These are phyloP conservation scores for Neolamprologus hecqui DNA, from an alignment of 2,113 vertebrate genomes.

Conservation along the genomic window DNA sequence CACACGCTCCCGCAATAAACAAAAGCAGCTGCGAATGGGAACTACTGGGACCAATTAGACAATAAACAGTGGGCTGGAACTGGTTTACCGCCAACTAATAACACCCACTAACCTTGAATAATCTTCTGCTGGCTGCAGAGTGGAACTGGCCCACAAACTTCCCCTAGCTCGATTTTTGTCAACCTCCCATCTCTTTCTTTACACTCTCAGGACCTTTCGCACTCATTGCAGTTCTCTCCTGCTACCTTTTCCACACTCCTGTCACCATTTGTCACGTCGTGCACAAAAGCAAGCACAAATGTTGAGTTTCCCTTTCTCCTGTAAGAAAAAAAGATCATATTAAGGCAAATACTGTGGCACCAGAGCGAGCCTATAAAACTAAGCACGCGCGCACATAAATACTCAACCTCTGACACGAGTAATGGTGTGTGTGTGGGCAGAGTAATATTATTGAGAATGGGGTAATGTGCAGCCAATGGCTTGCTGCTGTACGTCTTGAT, in stretches of 20 bases:
- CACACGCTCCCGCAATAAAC: neutral
- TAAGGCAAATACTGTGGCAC: neutral
- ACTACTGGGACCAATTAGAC: slow-evolving; percentile 52
- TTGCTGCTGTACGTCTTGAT: neutral
- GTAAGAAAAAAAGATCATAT: neutral
- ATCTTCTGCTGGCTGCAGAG: neutral
- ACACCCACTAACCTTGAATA: slow-evolving; percentile 20
- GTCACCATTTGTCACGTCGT: neutral
- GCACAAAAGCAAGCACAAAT: neutral
- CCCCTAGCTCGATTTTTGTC: neutral
- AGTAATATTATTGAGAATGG: slow-evolving; percentile 9
- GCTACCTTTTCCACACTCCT: neutral
- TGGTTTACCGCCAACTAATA: slow-evolving; percentile 37
- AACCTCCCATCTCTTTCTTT: neutral
- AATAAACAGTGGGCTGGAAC: slow-evolving; percentile 28
- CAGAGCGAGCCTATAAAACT: slow-evolving; percentile 10
- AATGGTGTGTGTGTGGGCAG: slow-evolving; percentile 8
- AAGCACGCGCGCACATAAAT: neutral
- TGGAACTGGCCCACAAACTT: neutral
- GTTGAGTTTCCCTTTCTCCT: neutral
- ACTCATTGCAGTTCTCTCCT: neutral
- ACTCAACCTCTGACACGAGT: slow-evolving; percentile 14
- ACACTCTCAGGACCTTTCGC: neutral
- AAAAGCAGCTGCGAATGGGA: slow-evolving; percentile 29
- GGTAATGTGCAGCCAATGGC: slow-evolving; percentile 18